Conservation (phyloP, 2,113 vertebrate species). For the Tapirus terrestris region DNA sequence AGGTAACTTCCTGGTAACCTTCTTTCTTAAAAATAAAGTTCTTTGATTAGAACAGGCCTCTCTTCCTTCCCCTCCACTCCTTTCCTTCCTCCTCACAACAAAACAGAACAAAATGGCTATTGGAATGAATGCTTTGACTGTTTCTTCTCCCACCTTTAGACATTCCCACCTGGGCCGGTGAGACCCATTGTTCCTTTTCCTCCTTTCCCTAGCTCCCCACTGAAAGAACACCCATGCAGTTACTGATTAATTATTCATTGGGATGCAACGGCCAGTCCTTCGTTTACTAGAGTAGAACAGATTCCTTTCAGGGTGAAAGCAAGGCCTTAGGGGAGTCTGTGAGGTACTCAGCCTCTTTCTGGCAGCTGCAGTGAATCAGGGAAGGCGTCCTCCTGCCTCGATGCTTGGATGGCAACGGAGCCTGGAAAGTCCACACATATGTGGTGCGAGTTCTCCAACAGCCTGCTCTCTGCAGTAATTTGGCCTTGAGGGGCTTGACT, state of each 20-base stretch:
- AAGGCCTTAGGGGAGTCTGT: not conserved
- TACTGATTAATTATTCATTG: slow-evolving; percentile 55
- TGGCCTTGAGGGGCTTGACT: not conserved
- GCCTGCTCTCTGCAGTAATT: not conserved
- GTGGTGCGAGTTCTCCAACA: not conserved
- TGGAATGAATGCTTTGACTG: not conserved
- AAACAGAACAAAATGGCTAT: not conserved
- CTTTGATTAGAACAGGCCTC: not conserved
- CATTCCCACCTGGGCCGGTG: not conserved
- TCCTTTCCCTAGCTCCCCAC: not conserved
- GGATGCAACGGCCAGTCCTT: not conserved
- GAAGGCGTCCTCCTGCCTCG: not conserved
- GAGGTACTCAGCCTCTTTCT: not conserved
- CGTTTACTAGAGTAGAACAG: slow-evolving; percentile 27
- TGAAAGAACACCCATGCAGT: not conserved
- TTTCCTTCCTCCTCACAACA: not conserved
- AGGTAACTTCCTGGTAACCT: not conserved
- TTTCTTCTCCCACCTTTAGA: not conserved
- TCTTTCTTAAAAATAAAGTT: not conserved
- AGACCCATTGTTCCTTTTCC: not conserved
- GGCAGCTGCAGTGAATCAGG: not conserved
- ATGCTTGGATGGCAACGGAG: not conserved
- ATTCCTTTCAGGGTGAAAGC: slow-evolving; percentile 2
- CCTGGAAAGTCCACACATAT: not conserved
- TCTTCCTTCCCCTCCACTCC: not conserved